Conservation (phyloP, 2,888 invertebrate species). For the Lissonota sp. region DNA sequence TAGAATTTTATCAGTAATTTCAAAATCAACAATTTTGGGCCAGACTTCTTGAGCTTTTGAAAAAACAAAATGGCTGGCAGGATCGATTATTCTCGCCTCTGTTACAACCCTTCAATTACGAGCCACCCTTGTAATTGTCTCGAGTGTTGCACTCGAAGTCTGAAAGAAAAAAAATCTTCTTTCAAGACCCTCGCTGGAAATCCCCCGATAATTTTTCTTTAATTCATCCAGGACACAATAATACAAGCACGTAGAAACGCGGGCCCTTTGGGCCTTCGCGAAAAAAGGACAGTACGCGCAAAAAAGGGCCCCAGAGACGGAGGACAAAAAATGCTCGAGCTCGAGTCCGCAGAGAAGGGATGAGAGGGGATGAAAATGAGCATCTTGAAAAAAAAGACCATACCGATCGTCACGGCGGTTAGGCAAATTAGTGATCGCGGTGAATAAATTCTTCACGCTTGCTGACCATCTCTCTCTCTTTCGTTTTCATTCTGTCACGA, state of each 20-base stretch:
- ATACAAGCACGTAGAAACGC: constrained; percentile 12
- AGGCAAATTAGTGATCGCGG: constrained; percentile 75
- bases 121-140: constrained; percentile 30
- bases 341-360: background rate
- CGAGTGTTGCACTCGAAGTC: constrained; percentile 31
- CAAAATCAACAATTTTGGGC: no score
- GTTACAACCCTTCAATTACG: constrained; percentile 32
- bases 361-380: background rate
- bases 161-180: constrained; percentile 27
- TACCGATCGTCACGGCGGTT: constrained; percentile 74
- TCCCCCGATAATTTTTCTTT: constrained; percentile 2
- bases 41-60: background rate
- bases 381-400: background rate
- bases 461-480: constrained; percentile 58
- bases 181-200: constrained; percentile 1
- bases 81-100: no score
- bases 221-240: constrained; percentile 1
- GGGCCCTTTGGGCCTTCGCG: constrained; percentile 26
- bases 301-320: constrained; percentile 31
- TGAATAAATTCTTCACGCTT: constrained; percentile 78
- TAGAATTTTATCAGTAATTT: no score
- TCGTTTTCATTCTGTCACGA: constrained; percentile 64
- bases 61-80: background rate
- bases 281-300: constrained; percentile 24
- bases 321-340: background rate